These are phyloP conservation scores for Caenorhabditis remanei DNA, from an alignment of 1,140 invertebrate species.

Conservation along the genomic window DNA sequence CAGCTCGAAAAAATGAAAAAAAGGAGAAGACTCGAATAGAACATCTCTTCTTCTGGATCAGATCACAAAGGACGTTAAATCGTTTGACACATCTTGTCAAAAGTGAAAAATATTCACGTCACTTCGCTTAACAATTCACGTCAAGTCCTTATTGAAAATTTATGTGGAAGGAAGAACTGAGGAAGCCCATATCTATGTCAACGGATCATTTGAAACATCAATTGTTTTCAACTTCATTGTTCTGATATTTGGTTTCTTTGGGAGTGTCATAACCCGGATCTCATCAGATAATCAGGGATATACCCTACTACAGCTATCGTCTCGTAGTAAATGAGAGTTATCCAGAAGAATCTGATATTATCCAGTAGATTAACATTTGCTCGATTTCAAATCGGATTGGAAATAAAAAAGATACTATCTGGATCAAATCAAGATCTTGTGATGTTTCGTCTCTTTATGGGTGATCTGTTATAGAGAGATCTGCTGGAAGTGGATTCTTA, in stretches of 20 bases:
- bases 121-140: not conserved
- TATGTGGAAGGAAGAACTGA: not conserved
- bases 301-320: no score
- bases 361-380: not conserved
- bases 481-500: no score
- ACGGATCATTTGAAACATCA: not conserved
- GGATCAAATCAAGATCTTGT: not conserved
- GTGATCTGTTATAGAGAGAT: not conserved
- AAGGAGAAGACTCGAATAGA: not conserved
- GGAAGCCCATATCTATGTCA: not conserved
- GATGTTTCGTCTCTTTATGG: not conserved
- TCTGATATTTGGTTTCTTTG: not conserved
- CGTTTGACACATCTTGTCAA: not conserved
- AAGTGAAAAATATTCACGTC: not conserved
- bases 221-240: not conserved
- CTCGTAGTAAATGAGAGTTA: no score
- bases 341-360: no score
- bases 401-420: constrained; percentile 2
- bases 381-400: constrained; percentile 4
- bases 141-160: constrained; percentile 1
- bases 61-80: not conserved
- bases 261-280: not conserved
- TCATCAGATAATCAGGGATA: not conserved
- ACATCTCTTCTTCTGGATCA: not conserved
- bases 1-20: not conserved